Percentiles rank a stretch among this genome's conserved stretches.
Conservation (phyloP, 2,113 vertebrate species). For the Cavia porcellus region DNA sequence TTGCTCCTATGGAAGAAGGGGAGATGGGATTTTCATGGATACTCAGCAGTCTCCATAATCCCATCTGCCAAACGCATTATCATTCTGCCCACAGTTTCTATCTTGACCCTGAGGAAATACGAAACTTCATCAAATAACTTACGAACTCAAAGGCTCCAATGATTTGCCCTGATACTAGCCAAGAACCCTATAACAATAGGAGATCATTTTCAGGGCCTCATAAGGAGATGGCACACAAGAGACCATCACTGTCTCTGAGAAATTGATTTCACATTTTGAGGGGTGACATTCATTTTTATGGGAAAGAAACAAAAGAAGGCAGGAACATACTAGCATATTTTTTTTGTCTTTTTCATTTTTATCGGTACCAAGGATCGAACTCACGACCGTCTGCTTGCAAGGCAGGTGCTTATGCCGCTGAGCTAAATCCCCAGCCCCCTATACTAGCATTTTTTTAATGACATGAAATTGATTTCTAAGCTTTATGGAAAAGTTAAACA, state of each 20-base stretch:
- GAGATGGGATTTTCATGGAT: background rate
- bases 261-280: background rate
- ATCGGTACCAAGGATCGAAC: too few species aligned
- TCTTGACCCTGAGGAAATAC: conserved; percentile 35
- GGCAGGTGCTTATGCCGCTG: too few species aligned
- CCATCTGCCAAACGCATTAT: background rate
- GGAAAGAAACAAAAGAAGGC: conserved; percentile 27
- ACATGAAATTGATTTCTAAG: conserved; percentile 25
- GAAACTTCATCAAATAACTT: background rate
- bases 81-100: conserved; percentile 18
- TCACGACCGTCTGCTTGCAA: too few species aligned
- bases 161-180: background rate
- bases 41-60: background rate
- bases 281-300: background rate
- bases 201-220: background rate
- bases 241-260: background rate
- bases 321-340: background rate
- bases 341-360: background rate
- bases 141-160: conserved; percentile 6
- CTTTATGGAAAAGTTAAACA: background rate
- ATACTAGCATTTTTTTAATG: background rate
- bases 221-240: background rate
- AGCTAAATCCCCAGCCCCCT: too few species aligned
- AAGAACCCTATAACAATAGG: background rate
- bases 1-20: background rate